Percentiles rank a stretch among this genome's conserved stretches.
Conservation (phyloP, 2,888 invertebrate genomes). For the Tenthredo amoena region DNA sequence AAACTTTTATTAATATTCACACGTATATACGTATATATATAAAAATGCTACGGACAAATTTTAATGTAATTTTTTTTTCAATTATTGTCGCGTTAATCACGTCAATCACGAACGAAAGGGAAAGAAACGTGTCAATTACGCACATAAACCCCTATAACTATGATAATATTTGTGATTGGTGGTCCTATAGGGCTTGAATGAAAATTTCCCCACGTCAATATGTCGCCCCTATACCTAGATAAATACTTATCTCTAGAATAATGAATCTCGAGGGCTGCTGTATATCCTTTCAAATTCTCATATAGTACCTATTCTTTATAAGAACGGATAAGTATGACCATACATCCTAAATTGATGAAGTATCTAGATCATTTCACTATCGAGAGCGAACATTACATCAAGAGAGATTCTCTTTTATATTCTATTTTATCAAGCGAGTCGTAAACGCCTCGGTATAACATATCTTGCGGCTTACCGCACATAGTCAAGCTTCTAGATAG, state of each 20-base stretch:
- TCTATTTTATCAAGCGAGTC: not conserved
- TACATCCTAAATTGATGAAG: not conserved
- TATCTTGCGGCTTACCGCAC: not conserved
- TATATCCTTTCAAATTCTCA: not conserved
- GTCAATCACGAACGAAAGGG: not conserved
- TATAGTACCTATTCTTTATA: not conserved
- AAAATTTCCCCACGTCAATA: constrained; percentile 27
- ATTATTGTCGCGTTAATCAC: not conserved
- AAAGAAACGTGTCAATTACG: not conserved
- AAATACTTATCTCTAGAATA: not conserved
- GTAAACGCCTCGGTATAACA: not conserved
- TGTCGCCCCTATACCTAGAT: not conserved
- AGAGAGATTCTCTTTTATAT: not conserved
- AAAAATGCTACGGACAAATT: not conserved
- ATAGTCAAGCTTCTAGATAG: not conserved
- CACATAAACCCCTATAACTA: constrained; percentile 1
- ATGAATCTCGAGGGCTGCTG: not conserved
- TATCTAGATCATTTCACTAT: not conserved
- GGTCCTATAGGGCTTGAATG: not conserved
- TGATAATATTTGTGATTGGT: constrained; percentile 10
- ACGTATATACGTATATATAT: no score
- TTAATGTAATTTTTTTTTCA: not conserved
- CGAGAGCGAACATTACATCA: not conserved
- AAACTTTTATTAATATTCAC: no score
- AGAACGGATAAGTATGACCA: no score